Conservation (phyloP, 2,113 vertebrate species). For the Stegastes partitus region DNA sequence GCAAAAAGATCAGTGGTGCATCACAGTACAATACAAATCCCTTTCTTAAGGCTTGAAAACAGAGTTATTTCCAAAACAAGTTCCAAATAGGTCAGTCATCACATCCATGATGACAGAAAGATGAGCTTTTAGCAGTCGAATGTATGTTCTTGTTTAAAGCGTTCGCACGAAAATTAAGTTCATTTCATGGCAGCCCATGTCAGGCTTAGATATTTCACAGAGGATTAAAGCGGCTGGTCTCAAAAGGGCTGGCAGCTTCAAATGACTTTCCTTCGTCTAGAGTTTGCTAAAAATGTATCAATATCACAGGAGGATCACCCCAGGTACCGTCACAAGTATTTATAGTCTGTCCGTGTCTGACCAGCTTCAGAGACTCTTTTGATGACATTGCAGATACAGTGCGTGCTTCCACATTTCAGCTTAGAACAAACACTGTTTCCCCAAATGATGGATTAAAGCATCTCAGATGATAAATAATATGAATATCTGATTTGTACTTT, state of each 20-base stretch:
- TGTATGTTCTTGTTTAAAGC: constrained; percentile 34
- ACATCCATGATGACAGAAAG: constrained; percentile 1
- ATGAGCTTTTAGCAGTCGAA: constrained; percentile 13
- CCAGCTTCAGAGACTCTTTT: constrained; percentile 31
- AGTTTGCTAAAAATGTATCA: constrained; percentile 46
- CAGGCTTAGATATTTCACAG: constrained; percentile 47
- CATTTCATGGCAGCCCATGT: constrained; percentile 39
- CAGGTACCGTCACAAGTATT: constrained; percentile 37
- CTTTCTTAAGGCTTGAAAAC: constrained; percentile 6
- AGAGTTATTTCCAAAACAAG: constrained; percentile 19
- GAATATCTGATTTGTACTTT: not conserved
- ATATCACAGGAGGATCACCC: constrained; percentile 36
- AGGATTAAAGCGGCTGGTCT: constrained; percentile 42
- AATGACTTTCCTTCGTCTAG: constrained; percentile 14
- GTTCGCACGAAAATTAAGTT: constrained; percentile 46
- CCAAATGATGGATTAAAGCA: constrained; percentile 28
- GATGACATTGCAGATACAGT: constrained; percentile 63
- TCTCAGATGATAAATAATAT: constrained; percentile 22
- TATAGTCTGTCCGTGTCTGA: constrained; percentile 37
- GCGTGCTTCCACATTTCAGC: constrained; percentile 11
- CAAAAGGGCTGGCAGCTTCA: constrained; percentile 41
- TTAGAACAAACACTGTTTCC: not conserved
- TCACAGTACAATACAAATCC: constrained; percentile 15
- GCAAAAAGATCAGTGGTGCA: constrained; percentile 11
- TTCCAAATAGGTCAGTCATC: constrained; percentile 37